Conservation (phyloP, 1,140 invertebrate genomes). For the Aplysia californica region DNA sequence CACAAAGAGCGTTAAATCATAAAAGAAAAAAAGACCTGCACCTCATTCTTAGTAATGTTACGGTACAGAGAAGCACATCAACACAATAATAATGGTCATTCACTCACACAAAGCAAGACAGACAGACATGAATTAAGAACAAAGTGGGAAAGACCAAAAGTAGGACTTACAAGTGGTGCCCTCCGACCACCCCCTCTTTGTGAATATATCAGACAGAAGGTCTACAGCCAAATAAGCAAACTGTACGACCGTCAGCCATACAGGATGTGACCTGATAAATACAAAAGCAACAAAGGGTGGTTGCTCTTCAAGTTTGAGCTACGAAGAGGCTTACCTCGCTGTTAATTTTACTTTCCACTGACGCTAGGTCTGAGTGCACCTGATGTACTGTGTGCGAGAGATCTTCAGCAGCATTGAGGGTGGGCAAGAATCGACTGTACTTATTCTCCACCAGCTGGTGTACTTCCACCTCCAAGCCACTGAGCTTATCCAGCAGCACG, state of each 20-base stretch:
- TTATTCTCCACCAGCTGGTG: slow-evolving; percentile 20
- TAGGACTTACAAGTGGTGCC: too few relatives aligned
- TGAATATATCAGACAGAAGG: background rate
- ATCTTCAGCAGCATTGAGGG: background rate
- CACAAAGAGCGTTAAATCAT: too few relatives aligned
- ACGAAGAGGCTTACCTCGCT: slow-evolving; percentile 1
- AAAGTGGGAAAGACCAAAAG: too few relatives aligned
- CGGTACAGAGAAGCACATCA: too few relatives aligned
- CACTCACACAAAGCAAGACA: too few relatives aligned
- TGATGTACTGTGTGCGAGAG: background rate
- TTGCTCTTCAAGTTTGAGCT: background rate
- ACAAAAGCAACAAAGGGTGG: background rate
- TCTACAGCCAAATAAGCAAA: background rate
- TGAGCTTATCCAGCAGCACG: background rate
- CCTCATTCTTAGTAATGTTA: too few relatives aligned
- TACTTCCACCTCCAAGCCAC: slow-evolving; percentile 10
- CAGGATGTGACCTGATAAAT: background rate
- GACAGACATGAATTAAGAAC: too few relatives aligned
- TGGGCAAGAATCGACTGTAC: slow-evolving; percentile 1
- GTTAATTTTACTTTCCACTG: slow-evolving; percentile 7
- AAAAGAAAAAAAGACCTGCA: too few relatives aligned
- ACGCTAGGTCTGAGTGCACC: background rate
- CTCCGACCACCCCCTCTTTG: background rate
- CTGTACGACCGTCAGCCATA: background rate
- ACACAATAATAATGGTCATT: too few relatives aligned